phyloP scores from a whole-genome alignment of 2,888 invertebrate species.

The Xestobium rufovillosum region DNA sequence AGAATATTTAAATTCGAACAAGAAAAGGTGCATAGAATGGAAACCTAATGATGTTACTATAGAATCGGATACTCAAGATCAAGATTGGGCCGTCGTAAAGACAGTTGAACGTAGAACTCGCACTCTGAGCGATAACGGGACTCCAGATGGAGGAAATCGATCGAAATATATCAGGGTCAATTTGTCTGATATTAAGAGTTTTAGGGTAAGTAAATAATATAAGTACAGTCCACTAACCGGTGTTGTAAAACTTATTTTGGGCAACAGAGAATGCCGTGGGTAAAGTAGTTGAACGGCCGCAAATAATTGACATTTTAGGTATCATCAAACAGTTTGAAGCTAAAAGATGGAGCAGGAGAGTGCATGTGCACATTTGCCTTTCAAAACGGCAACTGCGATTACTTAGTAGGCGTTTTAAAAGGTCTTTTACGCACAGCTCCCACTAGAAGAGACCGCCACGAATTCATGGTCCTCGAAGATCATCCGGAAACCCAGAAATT shows the following conservation, averaged over 20 bases:
- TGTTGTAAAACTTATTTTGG: no score
- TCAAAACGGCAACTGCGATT: slow-evolving; percentile 78
- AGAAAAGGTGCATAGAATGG: slow-evolving; percentile 64
- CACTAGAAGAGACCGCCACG: slow-evolving; percentile 62
- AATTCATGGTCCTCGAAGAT: slow-evolving; percentile 65
- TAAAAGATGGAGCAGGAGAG: slow-evolving; percentile 64
- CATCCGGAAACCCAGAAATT: slow-evolving; percentile 60
- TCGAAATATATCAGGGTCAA: slow-evolving; percentile 49
- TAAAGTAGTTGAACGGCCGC: no score
- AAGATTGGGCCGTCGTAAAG: slow-evolving; percentile 80
- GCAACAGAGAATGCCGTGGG: no score
- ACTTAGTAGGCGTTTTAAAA: slow-evolving; percentile 58
- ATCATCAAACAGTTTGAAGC: slow-evolving; percentile 49
- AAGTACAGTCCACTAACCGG: no score
- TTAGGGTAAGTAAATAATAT: slow-evolving; percentile 44
- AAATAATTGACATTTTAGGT: no score
- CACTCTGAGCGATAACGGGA: slow-evolving; percentile 50
- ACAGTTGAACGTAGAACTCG: slow-evolving; percentile 60
- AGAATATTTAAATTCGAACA: slow-evolving; percentile 48
- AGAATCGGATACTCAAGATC: slow-evolving; percentile 69
- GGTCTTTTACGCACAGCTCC: slow-evolving; percentile 58
- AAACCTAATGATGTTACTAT: slow-evolving; percentile 71
- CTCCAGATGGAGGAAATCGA: slow-evolving; percentile 41
- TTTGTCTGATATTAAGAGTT: slow-evolving; percentile 58
- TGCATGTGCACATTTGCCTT: slow-evolving; percentile 78